A percentile compares a stretch with the other conserved stretches of the same genome.
phyloP scores from a whole-genome alignment of 2,888 invertebrate genomes.

The Mechanitis messenoides region DNA sequence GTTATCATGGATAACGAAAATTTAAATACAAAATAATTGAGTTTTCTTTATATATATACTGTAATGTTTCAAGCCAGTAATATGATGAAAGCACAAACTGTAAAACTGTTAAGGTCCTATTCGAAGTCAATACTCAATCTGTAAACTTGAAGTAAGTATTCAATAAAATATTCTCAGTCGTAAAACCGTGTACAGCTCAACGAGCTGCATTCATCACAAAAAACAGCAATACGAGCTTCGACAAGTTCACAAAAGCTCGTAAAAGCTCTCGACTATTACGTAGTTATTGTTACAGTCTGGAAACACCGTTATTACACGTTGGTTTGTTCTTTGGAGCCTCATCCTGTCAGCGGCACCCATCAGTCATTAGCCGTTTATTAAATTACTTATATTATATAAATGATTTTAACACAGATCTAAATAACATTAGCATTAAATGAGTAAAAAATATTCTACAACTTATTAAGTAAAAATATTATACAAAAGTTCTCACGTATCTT shows the following conservation, averaged over 20 bases:
- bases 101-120: slow-evolving; percentile 43
- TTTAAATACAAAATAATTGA: no score
- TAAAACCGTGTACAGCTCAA: slow-evolving; percentile 53
- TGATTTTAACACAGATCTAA: not conserved
- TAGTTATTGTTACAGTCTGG: slow-evolving; percentile 76
- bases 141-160: slow-evolving; percentile 59
- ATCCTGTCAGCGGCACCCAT: slow-evolving; percentile 32
- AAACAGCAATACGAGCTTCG: slow-evolving; percentile 70
- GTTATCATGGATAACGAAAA: no score
- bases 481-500: slow-evolving; percentile 15
- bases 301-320: slow-evolving; percentile 75
- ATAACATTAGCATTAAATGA: no score
- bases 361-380: slow-evolving; percentile 28
- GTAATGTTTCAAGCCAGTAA: slow-evolving; percentile 34
- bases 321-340: slow-evolving; percentile 67
- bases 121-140: slow-evolving; percentile 46
- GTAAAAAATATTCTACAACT: not conserved
- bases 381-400: slow-evolving; percentile 9
- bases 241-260: slow-evolving; percentile 75
- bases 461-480: not conserved
- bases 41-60: no score
- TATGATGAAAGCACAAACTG: slow-evolving; percentile 47
- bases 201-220: slow-evolving; percentile 65
- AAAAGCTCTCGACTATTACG: slow-evolving; percentile 76
- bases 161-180: slow-evolving; percentile 64